Conservation (phyloP, 2,888 invertebrate genomes). For the Bellardia bayeri region DNA sequence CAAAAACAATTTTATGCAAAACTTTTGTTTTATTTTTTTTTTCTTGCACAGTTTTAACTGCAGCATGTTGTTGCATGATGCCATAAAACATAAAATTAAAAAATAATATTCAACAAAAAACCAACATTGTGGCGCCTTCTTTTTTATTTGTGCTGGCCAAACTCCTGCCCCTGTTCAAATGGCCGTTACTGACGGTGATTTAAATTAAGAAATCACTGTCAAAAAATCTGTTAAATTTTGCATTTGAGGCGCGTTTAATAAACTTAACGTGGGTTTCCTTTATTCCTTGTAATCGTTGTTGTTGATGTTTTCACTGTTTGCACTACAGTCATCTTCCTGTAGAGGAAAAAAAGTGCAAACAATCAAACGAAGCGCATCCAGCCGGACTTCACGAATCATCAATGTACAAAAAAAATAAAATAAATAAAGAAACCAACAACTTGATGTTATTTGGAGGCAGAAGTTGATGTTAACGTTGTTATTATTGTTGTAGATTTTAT, state of each 20-base stretch:
- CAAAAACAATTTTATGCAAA: conserved; percentile 69
- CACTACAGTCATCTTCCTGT: conserved; percentile 25
- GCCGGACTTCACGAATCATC: conserved; percentile 67
- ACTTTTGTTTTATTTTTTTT: conserved; percentile 25
- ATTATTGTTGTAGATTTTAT: conserved; percentile 4
- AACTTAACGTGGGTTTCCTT: conserved; percentile 58
- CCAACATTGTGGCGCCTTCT: conserved; percentile 74
- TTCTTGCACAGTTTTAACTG: conserved; percentile 53
- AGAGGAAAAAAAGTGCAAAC: conserved; percentile 34
- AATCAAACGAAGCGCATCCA: conserved; percentile 73
- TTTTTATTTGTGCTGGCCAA: conserved; percentile 30
- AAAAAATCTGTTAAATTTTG: conserved; percentile 79
- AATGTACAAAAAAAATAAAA: conserved; percentile 23
- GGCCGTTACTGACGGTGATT: conserved; percentile 74
- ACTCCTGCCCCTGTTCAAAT: conserved; percentile 28
- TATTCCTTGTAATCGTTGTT: neutral
- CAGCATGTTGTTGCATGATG: conserved; percentile 52
- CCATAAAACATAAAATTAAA: conserved; percentile 34
- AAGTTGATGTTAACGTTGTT: conserved; percentile 32
- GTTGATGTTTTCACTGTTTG: conserved; percentile 10
- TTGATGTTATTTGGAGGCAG: conserved; percentile 37
- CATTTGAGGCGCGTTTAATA: conserved; percentile 74
- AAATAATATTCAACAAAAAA: conserved; percentile 36
- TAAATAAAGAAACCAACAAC: neutral
- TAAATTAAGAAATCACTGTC: conserved; percentile 81